Evolutionary conservation across 2,797 vertebrate species (phyloP), one percentile per base, ranked within the genome.

Genomic region (Acanthurus lineatus): DNA sequence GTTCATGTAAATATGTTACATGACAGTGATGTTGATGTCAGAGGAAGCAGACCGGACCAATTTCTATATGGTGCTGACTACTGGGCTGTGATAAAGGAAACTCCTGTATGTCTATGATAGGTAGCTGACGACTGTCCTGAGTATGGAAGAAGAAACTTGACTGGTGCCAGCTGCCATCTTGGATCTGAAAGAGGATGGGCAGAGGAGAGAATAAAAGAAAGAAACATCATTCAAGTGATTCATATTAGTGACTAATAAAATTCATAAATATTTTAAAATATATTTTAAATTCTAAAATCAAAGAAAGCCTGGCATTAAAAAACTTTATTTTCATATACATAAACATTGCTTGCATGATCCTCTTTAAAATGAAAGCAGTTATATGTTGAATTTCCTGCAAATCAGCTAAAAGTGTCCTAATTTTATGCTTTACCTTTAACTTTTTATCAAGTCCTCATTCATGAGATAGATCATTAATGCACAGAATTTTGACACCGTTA

Each of bases 141-240:
- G 97, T 96, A 53, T 96, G 95, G 92, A 99, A 98, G 88, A 96
- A 89, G 90, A 98, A 99, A 80, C 84, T 94, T 56, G 97, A 96
- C 90, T 96, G 96, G 91, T 88, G 97, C 98, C 98, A 99, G 91
- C 92, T 96, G 94, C 98, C 97, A 77, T 99, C 98, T 91, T 96
- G 96, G 90, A 97, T 96, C 98, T 99, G 85, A 76, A 74, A 82
- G 53, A 66, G 11, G 32, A 73, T 17, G n/a, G 8, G 15, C 11
- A 11, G 19, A 32, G 42, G 9, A 32, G 19, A 72, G 1, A 35
- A 52, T 14, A n/a, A 59, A 19, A 28, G 9, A 56, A 71, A 59
- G 15, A 62, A 68, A 28, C 7, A 20, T 12, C 3, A 77, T 58
- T 73, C 8, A 49, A 16, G 11, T 42, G 16, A 59, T 66, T 80